phyloP scores from a whole-genome alignment of 2,797 vertebrate genomes.

The Falco columbarius region DNA sequence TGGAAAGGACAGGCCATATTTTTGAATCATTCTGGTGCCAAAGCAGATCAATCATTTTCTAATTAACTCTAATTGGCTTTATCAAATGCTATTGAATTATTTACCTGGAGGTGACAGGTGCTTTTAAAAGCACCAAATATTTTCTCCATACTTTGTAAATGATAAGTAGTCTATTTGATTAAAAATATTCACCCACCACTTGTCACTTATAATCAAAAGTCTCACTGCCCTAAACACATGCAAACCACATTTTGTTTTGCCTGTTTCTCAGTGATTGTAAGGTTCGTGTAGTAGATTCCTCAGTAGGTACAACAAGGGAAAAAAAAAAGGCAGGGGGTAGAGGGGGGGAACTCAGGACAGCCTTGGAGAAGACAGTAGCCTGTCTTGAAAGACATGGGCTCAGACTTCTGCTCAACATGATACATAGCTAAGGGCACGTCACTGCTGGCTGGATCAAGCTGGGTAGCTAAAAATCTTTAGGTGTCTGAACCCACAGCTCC shows the following conservation, averaged over 20 bases:
- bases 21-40: not conserved
- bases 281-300: not conserved
- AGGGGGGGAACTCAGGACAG: not conserved
- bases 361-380: not conserved
- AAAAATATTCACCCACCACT: not conserved
- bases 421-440: not conserved
- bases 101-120: slow-evolving; percentile 42
- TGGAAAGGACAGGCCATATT: not conserved
- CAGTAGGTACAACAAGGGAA: not conserved
- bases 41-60: slow-evolving; percentile 55
- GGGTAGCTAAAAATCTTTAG: not conserved
- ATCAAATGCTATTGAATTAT: slow-evolving; percentile 47
- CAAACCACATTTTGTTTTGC: not conserved
- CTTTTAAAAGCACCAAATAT: slow-evolving; percentile 42
- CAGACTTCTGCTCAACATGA: not conserved
- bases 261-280: not conserved
- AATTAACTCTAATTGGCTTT: slow-evolving; percentile 60
- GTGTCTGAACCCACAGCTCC: not conserved
- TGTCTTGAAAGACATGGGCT: not conserved
- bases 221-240: not conserved
- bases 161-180: not conserved
- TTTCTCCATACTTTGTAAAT: slow-evolving; percentile 18
- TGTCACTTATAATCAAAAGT: slow-evolving; percentile 17
- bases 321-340: too few species aligned
- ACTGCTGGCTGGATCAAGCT: not conserved